These are phyloP conservation scores for Myiotriccus ornatus DNA, from an alignment of 2,797 vertebrate genomes.

Conservation along the genomic window DNA sequence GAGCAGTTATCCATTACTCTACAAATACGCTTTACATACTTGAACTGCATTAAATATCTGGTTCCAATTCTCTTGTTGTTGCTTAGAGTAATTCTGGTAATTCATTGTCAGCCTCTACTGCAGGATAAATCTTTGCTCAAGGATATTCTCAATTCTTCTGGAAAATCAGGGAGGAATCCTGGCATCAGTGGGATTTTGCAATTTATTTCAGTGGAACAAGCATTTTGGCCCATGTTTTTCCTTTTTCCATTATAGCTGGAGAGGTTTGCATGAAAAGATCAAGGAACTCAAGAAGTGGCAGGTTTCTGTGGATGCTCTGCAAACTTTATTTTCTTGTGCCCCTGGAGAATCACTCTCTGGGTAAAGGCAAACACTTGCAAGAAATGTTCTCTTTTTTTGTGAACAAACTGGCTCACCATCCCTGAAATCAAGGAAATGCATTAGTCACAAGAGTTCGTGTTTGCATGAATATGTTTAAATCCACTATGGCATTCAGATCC, in stretches of 20 bases:
- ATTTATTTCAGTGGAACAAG: not conserved
- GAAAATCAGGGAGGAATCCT: not conserved
- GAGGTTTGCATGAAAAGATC: not conserved
- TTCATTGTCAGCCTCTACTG: not conserved
- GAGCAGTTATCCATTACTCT: not conserved
- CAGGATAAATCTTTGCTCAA: not conserved
- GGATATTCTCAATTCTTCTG: not conserved
- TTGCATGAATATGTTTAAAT: not conserved
- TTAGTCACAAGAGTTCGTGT: not conserved
- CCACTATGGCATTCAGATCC: not conserved
- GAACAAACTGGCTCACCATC: not conserved
- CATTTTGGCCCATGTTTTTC: not conserved
- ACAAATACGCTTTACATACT: not conserved
- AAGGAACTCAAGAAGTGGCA: not conserved
- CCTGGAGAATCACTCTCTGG: not conserved
- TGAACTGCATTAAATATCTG: not conserved
- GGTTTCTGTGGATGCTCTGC: not conserved
- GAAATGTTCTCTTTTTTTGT: not conserved
- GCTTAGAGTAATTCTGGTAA: not conserved
- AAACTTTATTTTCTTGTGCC: not conserved
- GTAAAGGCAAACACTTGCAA: not conserved
- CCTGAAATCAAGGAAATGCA: not conserved
- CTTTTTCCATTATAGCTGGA: not conserved
- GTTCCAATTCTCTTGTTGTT: not conserved
- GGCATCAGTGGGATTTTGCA: not conserved